Percentiles rank a stretch among this genome's conserved stretches.
phyloP scores from a whole-genome alignment of 2,797 vertebrate species.

The Lithobates pipiens region DNA sequence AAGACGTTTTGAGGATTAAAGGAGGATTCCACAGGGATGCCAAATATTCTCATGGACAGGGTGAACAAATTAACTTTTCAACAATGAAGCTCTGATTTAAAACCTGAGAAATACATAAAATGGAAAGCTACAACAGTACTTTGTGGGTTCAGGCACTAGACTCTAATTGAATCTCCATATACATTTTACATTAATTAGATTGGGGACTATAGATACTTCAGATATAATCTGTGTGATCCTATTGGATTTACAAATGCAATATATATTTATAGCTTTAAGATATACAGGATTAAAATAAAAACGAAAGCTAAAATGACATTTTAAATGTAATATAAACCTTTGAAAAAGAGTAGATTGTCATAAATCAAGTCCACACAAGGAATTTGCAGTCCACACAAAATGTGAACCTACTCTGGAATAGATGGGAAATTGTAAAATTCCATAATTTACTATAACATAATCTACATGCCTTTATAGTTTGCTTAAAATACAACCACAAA shows the following conservation, averaged over 20 bases:
- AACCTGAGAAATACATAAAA: conserved; percentile 61
- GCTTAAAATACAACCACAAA: neutral
- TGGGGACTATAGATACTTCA: conserved; percentile 59
- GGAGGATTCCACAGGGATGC: neutral
- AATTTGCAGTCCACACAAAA: no score
- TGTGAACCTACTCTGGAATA: no score
- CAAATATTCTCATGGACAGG: conserved; percentile 39
- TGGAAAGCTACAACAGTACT: conserved; percentile 63
- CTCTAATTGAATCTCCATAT: conserved; percentile 69
- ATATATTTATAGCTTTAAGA: neutral
- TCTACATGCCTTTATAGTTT: no score
- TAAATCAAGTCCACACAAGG: neutral
- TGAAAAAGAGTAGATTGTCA: neutral
- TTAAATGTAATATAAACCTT: neutral
- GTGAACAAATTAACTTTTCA: conserved; percentile 62
- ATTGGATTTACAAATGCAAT: conserved; percentile 62
- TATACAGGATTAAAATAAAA: neutral
- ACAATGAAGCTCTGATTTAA: conserved; percentile 64
- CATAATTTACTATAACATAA: no score
- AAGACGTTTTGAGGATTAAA: conserved; percentile 26
- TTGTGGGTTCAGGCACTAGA: conserved; percentile 65
- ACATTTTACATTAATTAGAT: conserved; percentile 73
- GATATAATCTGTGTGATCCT: conserved; percentile 69
- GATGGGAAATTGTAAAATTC: no score
- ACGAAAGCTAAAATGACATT: neutral